These are phyloP conservation scores for Clunio marinus DNA, from an alignment of 2,888 invertebrate genomes.

Conservation along the genomic window DNA sequence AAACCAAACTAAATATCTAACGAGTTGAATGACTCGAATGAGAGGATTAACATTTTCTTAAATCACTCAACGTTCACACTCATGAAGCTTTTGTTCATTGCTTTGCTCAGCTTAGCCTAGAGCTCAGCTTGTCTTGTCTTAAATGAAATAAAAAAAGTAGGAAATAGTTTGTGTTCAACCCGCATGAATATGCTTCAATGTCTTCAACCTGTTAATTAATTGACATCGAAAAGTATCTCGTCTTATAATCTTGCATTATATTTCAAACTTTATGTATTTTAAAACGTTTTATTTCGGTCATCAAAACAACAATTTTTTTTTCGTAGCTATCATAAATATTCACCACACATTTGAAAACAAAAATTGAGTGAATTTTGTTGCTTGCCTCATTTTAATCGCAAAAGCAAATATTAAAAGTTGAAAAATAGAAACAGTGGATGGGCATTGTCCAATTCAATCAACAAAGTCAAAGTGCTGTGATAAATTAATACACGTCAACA, in stretches of 20 bases:
- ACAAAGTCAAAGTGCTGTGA: background rate
- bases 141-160: too few relatives aligned
- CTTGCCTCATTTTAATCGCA: background rate
- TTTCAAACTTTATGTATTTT: too few relatives aligned
- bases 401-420: background rate
- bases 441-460: background rate
- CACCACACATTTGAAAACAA: background rate
- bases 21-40: background rate
- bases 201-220: background rate
- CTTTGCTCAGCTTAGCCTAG: too few relatives aligned
- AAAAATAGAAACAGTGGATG: background rate
- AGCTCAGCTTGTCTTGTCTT: too few relatives aligned
- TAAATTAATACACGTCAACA: background rate
- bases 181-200: slow-evolving; percentile 3
- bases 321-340: too few relatives aligned
- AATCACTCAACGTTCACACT: background rate
- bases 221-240: slow-evolving; percentile 5
- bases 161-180: background rate
- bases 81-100: too few relatives aligned
- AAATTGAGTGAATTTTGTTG: background rate
- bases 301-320: too few relatives aligned
- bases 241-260: background rate
- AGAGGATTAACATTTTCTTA: background rate
- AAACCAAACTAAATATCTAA: too few relatives aligned
- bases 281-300: too few relatives aligned